Conservation (phyloP, 2,888 invertebrate species). For the Hypena proboscidalis region DNA sequence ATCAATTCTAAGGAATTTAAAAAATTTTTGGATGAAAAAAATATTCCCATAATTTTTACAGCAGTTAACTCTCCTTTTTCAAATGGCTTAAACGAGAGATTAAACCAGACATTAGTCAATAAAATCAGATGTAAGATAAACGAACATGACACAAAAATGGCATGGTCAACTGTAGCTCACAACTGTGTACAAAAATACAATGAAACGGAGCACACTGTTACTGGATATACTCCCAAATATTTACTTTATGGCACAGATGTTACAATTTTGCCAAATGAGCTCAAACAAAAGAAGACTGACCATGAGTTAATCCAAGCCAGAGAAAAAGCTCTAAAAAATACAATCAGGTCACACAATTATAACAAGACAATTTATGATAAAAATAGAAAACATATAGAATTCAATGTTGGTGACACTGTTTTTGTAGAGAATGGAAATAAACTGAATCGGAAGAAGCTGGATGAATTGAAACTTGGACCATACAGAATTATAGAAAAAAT, state of each 20-base stretch:
- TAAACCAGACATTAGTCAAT: background rate
- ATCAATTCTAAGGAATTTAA: background rate
- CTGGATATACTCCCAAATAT: conserved; percentile 42
- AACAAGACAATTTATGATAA: too few relatives aligned
- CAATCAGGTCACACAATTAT: too few relatives aligned
- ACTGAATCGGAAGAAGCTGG: too few relatives aligned
- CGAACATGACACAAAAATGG: background rate
- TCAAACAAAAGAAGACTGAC: conserved; percentile 14
- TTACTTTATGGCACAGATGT: conserved; percentile 37
- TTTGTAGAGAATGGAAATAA: too few relatives aligned
- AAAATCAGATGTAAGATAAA: background rate
- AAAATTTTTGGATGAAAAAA: background rate
- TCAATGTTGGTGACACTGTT: too few relatives aligned
- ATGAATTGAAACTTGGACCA: too few relatives aligned
- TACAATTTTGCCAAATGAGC: conserved; percentile 27
- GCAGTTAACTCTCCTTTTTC: background rate
- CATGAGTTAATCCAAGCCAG: too few relatives aligned
- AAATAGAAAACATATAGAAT: too few relatives aligned
- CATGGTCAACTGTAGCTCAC: background rate
- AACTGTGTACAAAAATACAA: conserved; percentile 1
- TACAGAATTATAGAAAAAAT: too few relatives aligned
- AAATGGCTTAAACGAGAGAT: background rate
- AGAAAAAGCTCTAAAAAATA: too few relatives aligned
- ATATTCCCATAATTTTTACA: background rate
- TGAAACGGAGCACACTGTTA: conserved; percentile 39